Percentiles rank a stretch among this genome's conserved stretches.
Conservation (phyloP, 1,140 invertebrate genomes). For the Temnothorax longispinosus region DNA sequence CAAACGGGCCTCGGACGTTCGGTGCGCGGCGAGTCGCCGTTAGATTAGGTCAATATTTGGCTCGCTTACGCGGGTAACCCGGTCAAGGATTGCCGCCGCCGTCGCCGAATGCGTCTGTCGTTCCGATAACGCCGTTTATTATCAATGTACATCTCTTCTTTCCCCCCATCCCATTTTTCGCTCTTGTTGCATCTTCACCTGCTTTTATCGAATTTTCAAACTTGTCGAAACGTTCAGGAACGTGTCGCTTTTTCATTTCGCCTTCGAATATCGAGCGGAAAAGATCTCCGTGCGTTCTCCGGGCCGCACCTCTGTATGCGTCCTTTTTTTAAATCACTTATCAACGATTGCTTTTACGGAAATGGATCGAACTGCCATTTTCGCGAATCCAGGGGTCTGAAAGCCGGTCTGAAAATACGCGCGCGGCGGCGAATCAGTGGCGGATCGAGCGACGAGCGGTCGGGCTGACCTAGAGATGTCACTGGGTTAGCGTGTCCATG, state of each 20-base stretch:
- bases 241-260: neutral
- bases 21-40: slow-evolving; percentile 1
- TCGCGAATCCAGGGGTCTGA: too few species aligned
- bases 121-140: slow-evolving; percentile 42
- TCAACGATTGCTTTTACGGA: neutral
- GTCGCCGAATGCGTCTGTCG: slow-evolving; percentile 39
- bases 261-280: neutral
- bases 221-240: neutral
- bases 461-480: slow-evolving; percentile 83
- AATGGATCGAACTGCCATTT: too few species aligned
- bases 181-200: neutral
- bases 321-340: neutral
- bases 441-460: slow-evolving; percentile 8
- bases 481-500: slow-evolving; percentile 82
- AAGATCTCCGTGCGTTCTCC: neutral
- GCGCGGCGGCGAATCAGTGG: neutral
- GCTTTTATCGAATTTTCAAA: neutral
- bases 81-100: slow-evolving; percentile 47
- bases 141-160: slow-evolving; percentile 10
- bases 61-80: slow-evolving; percentile 45
- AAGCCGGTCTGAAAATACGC: slow-evolving; percentile 19
- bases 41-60: slow-evolving; percentile 62
- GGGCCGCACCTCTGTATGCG: neutral
- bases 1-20: slow-evolving; percentile 20
- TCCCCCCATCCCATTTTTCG: neutral